These are phyloP conservation scores for Crossaster papposus DNA, from an alignment of 53 echinoderm and acorn worm genomes.

Conservation along the genomic window DNA sequence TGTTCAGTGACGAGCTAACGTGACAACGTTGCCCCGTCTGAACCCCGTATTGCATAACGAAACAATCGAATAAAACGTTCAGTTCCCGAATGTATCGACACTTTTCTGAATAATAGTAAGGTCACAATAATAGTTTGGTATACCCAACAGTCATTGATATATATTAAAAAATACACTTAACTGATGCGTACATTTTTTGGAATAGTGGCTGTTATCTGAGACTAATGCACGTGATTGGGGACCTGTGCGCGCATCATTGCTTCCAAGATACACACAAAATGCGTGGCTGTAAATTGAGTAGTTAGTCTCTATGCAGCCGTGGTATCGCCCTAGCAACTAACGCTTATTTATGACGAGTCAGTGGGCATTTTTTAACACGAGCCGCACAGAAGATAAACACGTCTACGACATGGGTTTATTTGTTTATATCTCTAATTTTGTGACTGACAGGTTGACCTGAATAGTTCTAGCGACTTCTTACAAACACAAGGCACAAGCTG, in stretches of 20 bases:
- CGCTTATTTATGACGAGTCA: neutral
- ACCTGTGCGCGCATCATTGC: slow-evolving; percentile 10
- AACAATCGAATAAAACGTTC: too few relatives aligned
- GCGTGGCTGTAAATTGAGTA: slow-evolving; percentile 2
- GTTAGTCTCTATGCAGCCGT: slow-evolving; percentile 54
- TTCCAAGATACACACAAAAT: neutral
- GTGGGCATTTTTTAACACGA: slow-evolving; percentile 23
- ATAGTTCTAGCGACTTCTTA: neutral
- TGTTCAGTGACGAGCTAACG: too few relatives aligned
- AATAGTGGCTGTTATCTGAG: slow-evolving; percentile 36
- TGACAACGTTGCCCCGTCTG: too few relatives aligned
- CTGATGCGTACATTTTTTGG: neutral
- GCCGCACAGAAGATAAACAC: slow-evolving; percentile 14
- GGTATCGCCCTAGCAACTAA: slow-evolving; percentile 28
- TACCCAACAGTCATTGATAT: neutral
- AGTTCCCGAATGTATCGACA: too few relatives aligned
- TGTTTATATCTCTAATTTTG: neutral
- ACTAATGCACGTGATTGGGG: slow-evolving; percentile 14
- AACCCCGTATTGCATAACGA: too few relatives aligned
- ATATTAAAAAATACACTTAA: neutral
- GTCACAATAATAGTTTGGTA: too few relatives aligned
- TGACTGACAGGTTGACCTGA: neutral
- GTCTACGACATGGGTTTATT: neutral
- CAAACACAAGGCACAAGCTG: neutral
- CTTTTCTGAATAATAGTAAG: too few relatives aligned